Conservation (phyloP, 2,888 invertebrate genomes). For the Acanthosepion esculentum region DNA sequence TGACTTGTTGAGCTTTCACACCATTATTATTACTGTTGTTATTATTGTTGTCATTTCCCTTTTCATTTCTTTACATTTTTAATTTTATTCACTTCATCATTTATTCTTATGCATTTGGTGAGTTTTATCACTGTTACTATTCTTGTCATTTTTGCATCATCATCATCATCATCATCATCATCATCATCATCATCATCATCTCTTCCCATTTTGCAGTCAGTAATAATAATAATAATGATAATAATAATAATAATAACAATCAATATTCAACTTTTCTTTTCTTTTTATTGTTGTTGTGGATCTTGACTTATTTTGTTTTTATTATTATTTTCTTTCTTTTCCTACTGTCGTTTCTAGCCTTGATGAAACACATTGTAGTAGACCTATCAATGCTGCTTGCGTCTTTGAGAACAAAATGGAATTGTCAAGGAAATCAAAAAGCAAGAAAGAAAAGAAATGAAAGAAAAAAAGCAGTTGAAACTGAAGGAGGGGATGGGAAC, state of each 20-base stretch:
- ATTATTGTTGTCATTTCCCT: background rate
- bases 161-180: background rate
- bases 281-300: background rate
- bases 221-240: too few species aligned
- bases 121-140: too few species aligned
- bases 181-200: background rate
- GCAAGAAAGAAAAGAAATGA: background rate
- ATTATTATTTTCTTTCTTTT: background rate
- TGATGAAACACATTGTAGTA: constrained; percentile 17
- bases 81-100: too few species aligned
- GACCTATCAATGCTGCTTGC: background rate
- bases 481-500: background rate
- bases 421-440: background rate
- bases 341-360: background rate
- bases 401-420: background rate
- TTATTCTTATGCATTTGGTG: too few species aligned
- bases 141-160: background rate
- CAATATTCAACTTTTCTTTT: background rate
- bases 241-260: too few species aligned
- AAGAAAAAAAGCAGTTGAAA: background rate
- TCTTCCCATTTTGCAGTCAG: too few species aligned
- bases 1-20: too few species aligned
- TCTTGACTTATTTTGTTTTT: background rate
- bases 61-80: too few species aligned
- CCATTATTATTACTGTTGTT: background rate